Evolutionary conservation across 2,113 vertebrate genomes (phyloP).

Genomic region (Hydrolagus affinis): DNA sequence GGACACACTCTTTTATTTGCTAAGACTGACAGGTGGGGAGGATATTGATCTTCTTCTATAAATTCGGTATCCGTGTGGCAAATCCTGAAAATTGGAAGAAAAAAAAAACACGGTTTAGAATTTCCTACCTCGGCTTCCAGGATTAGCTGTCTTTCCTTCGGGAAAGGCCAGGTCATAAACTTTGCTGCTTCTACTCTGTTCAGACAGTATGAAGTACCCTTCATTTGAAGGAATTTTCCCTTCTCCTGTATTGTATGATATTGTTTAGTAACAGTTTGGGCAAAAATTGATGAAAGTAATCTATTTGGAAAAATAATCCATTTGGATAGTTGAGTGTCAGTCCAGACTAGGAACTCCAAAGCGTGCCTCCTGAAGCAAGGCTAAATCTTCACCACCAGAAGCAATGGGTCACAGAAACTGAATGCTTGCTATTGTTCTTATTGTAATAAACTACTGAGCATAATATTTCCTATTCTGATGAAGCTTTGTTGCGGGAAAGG

Average conservation of each 20-base stretch:
- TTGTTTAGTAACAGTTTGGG: too few relatives aligned
- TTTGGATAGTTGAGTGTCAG: background rate
- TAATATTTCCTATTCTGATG: background rate
- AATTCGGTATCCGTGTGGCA: constrained; percentile 90
- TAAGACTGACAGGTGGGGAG: constrained; percentile 92
- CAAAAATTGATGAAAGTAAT: too few relatives aligned
- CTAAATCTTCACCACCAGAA: background rate
- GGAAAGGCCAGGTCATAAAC: too few relatives aligned
- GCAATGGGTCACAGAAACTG: too few relatives aligned
- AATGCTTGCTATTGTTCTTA: background rate
- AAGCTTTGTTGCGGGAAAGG: background rate
- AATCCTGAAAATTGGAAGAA: constrained; percentile 65
- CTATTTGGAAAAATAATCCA: too few relatives aligned
- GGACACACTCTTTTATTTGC: constrained; percentile 98
- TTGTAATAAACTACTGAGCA: background rate
- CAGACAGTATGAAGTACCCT: background rate
- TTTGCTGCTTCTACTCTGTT: background rate
- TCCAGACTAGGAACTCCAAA: background rate
- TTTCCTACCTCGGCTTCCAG: background rate
- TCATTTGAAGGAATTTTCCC: background rate
- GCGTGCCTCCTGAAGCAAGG: too few relatives aligned
- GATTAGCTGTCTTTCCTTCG: background rate
- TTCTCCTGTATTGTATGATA: background rate
- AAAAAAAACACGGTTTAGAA: background rate
- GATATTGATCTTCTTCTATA: constrained; percentile 95